Evolutionary conservation across 2,888 invertebrate genomes (phyloP).

Genomic region (Diarsia dahlii): DNA sequence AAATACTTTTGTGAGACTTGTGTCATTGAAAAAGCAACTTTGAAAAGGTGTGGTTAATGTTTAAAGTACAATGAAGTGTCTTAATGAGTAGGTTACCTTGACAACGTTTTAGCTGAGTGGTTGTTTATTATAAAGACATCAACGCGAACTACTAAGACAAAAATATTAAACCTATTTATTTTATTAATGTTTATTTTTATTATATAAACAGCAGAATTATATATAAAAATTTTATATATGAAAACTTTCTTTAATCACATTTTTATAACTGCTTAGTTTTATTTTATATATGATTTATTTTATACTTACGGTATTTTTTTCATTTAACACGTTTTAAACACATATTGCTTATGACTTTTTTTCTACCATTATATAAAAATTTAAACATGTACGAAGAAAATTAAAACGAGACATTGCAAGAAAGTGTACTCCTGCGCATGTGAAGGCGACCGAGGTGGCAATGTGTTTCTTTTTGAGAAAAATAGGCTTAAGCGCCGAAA

Average conservation of each 20-base stretch:
- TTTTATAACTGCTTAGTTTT: slow-evolving; percentile 4
- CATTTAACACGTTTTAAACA: slow-evolving; percentile 10
- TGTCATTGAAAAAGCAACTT: slow-evolving; percentile 1
- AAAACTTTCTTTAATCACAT: slow-evolving; percentile 36
- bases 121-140: slow-evolving; percentile 57
- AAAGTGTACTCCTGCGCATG: slow-evolving; percentile 86
- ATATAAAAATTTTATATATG: slow-evolving; percentile 25
- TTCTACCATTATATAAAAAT: slow-evolving; percentile 18
- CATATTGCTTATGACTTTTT: slow-evolving; percentile 1
- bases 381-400: slow-evolving; percentile 74
- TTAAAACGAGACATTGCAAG: slow-evolving; percentile 82
- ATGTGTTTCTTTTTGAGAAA: slow-evolving; percentile 61
- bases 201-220: slow-evolving; percentile 13
- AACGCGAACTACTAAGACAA: slow-evolving; percentile 29
- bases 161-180: not conserved
- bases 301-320: slow-evolving; percentile 3
- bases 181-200: not conserved
- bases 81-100: slow-evolving; percentile 47
- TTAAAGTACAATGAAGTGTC: slow-evolving; percentile 6
- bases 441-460: slow-evolving; percentile 88
- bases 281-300: slow-evolving; percentile 23
- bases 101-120: slow-evolving; percentile 32
- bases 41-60: fast-evolving
- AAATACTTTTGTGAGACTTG: not conserved
- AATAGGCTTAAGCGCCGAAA: slow-evolving; percentile 69